Evolutionary conservation across 2,888 invertebrate species (phyloP), one percentile per base, ranked within the genome.

Genomic region (Tholera decimalis): DNA sequence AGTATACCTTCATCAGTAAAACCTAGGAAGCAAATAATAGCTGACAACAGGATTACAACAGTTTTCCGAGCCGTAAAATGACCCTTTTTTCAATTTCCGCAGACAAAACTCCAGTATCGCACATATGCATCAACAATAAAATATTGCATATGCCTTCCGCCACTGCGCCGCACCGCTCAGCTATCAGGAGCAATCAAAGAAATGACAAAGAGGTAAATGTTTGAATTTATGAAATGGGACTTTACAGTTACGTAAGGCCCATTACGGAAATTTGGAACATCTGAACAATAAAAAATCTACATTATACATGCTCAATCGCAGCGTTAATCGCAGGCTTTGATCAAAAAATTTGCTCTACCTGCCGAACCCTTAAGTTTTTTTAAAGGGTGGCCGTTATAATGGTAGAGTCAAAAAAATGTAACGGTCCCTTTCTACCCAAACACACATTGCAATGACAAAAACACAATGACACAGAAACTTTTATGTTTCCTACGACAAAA

Each of bases 281-380:
- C 83, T 83, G 83, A 85, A 87, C 80, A 86, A 83, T 77, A 85
- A 86, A 85, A 68, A 88, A 86, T 85, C 67, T 74, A 83, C 83
- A 88, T 90, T 91, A 91, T 89, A 85, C 89, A 89, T 88, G 86
- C 86, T 88, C 87, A 87, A 91, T 91, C 88, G 85, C 79, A 78
- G 83, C 84, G 83, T 86, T 90, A 91, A 94, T 93, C 92, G 89
- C 83, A 84, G 89, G 82, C 85, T 86, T 89, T 85, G 90, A 94
- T 93, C 92, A 82, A 88, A 82, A 89, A 91, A 91, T 93, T 92
- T 89, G 91, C 89, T 91, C 89, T 95, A 95, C 95, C 95, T 95
- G 95, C 91, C 73, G 76, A 83, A 85, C 88, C 90, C 89, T 86
- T 77, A 74, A 70, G 72, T 83, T 91, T 94, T 93, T 93, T 91